Base-by-base conservation (phyloP, 2,888 invertebrate species). In the Cosmopolites sordidus region DNA sequence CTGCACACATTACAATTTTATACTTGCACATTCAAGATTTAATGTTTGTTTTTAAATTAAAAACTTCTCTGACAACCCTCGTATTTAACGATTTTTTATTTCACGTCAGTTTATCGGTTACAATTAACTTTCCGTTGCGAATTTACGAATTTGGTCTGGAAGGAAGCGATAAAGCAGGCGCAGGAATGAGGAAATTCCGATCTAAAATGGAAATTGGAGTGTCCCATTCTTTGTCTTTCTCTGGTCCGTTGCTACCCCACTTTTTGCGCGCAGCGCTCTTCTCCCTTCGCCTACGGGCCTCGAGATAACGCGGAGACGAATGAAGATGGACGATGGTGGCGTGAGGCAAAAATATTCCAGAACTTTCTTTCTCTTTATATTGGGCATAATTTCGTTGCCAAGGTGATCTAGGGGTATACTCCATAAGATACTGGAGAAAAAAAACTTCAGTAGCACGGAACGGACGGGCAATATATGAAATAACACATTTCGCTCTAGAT, bases 161-260 rank as follows among this genome's bases (percentile, higher is more conserved):
- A 50, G 53, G 57, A 50, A 60, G 60, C 65, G 67, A 69, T 69
- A 22, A 22, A 22, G 22, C 22, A 22, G 22, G 22, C 22, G 22
- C 22, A 22, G 22, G 22, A 22, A 22, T 8, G 22, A 22, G 22
- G 22, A 22, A 22, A 22, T 71, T 71, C 67, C 70, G 71, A 72
- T 72, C 70, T 70, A 68, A 70, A 73, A 73, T 73, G 73, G 73
- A 73, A 74, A 74, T 73, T 73, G 72, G 71, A 69, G 70, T 73
- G 73, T 74, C 73, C 71, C 72, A 68, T 73, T 71, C 69, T 72
- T 72, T 72, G 71, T 72, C 70, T 72, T 71, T 68, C 63, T 61
- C 40, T 16, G n/a, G n/a, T 40, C 16, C 14, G 8, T 12, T 5
- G 11, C 38, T 38, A 12, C 14, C 38, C n/a, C 38, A 14, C 40